phyloP scores from a whole-genome alignment of 2,797 vertebrate species.

The Rhincodon typus region DNA sequence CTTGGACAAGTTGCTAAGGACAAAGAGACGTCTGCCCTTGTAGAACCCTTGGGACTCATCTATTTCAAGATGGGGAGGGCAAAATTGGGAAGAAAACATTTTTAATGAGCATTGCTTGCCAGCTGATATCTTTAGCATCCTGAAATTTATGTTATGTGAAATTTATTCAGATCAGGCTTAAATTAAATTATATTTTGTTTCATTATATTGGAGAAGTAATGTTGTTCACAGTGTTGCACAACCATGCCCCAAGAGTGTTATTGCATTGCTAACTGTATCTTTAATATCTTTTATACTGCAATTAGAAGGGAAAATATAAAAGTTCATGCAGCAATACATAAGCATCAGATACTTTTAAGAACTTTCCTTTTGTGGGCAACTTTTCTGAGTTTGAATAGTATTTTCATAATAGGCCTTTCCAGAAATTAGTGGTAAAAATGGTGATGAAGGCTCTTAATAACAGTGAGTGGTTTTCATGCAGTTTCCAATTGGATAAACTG shows the following conservation, averaged over 20 bases:
- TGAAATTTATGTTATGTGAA: not conserved
- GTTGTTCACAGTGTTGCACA: not conserved
- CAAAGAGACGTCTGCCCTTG: not conserved
- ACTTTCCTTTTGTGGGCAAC: not conserved
- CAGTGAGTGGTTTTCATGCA: not conserved
- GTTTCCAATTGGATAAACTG: not conserved
- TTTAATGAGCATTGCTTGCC: not conserved
- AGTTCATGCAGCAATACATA: not conserved
- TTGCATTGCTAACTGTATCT: not conserved
- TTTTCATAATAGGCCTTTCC: not conserved
- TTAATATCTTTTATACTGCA: not conserved
- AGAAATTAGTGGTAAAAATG: not conserved
- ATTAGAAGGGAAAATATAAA: not conserved
- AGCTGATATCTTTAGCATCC: not conserved
- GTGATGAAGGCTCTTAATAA: not conserved
- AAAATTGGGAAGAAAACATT: not conserved
- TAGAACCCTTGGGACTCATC: not conserved
- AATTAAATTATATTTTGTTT: not conserved
- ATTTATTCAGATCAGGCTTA: not conserved
- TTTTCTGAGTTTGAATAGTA: not conserved
- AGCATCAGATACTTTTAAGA: not conserved
- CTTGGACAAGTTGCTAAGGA: not conserved
- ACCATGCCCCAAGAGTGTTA: not conserved
- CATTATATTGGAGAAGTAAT: not conserved
- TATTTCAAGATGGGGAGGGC: not conserved